phyloP scores from a whole-genome alignment of 35 echinoderm and acorn worm genomes.

The Ophioderma brevispina region DNA sequence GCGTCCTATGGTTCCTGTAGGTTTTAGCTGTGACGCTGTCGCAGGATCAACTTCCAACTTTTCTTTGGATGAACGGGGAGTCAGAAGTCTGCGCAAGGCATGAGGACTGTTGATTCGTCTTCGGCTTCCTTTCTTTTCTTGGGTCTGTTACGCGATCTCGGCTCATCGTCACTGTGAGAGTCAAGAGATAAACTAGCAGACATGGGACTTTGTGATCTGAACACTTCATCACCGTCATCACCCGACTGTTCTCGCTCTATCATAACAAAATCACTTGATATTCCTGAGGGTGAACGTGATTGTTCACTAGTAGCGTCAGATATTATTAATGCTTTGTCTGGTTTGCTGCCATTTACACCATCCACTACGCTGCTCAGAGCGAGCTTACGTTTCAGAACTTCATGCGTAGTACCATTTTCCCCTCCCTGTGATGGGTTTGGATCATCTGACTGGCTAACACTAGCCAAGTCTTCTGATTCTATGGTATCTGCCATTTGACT shows the following conservation, averaged over 20 bases:
- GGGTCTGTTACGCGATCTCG: neutral
- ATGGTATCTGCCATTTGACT: neutral
- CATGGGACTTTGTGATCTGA: neutral
- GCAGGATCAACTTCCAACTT: constrained; percentile 48
- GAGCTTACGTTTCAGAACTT: too few species aligned
- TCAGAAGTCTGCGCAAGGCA: constrained; percentile 49
- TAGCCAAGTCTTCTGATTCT: too few species aligned
- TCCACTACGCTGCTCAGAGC: too few species aligned
- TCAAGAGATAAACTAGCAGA: neutral
- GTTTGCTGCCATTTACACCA: too few species aligned
- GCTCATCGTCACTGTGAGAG: constrained; percentile 14
- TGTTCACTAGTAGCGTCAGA: too few species aligned
- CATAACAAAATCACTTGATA: constrained; percentile 4
- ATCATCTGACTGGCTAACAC: too few species aligned
- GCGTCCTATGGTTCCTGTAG: constrained; percentile 51
- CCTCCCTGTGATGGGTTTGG: too few species aligned
- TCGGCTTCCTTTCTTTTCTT: constrained; percentile 12
- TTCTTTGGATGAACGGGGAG: constrained; percentile 51
- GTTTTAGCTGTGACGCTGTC: constrained; percentile 21
- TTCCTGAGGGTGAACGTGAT: neutral
- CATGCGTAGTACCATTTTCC: too few species aligned
- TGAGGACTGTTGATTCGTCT: constrained; percentile 68
- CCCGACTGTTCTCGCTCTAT: neutral
- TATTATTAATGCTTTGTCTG: too few species aligned
- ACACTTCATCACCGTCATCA: neutral